These are phyloP conservation scores for Boloria selene DNA, from an alignment of 2,888 invertebrate species.

Conservation along the genomic window DNA sequence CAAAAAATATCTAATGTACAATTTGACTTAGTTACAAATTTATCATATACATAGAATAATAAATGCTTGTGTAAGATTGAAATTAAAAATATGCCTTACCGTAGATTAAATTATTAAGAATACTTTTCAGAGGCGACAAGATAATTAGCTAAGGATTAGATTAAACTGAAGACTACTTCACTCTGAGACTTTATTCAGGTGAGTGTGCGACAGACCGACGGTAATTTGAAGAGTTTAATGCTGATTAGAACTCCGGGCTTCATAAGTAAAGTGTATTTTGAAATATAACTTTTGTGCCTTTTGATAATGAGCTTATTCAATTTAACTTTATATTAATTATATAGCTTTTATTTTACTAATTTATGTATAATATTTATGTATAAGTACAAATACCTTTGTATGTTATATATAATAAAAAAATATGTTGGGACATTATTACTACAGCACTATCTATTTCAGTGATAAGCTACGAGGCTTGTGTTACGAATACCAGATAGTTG, in stretches of 20 bases:
- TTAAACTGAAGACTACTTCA: background rate
- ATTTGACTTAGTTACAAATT: too few species aligned
- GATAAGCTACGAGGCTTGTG: too few species aligned
- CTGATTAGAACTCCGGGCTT: conserved; percentile 6
- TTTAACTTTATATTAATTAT: background rate
- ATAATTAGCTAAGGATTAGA: background rate
- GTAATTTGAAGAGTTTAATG: conserved; percentile 14
- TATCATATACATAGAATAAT: too few species aligned
- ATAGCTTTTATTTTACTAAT: background rate
- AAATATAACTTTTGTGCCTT: conserved; percentile 1
- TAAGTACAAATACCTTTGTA: too few species aligned
- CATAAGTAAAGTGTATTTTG: conserved; percentile 1
- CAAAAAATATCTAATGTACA: too few species aligned
- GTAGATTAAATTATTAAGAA: conserved; percentile 2
- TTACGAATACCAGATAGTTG: too few species aligned
- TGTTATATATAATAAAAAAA: too few species aligned
- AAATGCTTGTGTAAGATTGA: too few species aligned
- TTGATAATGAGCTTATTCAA: conserved; percentile 1
- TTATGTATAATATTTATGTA: too few species aligned
- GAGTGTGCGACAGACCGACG: conserved; percentile 7
- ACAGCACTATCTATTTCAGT: too few species aligned
- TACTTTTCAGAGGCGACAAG: background rate
- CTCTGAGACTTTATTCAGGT: conserved; percentile 7
- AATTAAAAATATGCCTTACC: too few species aligned
- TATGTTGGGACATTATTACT: too few species aligned